Evolutionary conservation across 92 coral and sea anemone genomes (phyloP).

Genomic region (Epizoanthus scotinus): DNA sequence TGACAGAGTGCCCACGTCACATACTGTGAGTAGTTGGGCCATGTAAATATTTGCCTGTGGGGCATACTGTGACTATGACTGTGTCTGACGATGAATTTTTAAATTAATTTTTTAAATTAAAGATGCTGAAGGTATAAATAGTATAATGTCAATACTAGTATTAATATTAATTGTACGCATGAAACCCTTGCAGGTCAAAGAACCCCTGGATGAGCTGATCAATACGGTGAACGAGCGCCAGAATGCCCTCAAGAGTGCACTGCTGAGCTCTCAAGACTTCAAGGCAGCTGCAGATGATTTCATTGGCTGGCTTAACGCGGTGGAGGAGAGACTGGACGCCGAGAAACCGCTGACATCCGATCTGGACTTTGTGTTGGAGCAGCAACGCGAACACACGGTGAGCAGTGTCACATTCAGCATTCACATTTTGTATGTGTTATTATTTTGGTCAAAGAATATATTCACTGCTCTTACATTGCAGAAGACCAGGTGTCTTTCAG

Average conservation of each 20-base stretch:
- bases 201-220: slow-evolving; percentile 74
- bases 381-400: slow-evolving; percentile 90
- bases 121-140: background rate
- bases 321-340: slow-evolving; percentile 78
- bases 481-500: too few species aligned
- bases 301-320: slow-evolving; percentile 76
- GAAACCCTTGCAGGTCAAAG: slow-evolving; percentile 40
- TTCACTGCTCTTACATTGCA: too few species aligned
- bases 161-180: too few species aligned
- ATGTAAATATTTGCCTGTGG: too few species aligned
- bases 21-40: too few species aligned
- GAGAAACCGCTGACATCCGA: slow-evolving; percentile 82
- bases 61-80: too few species aligned
- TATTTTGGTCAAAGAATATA: too few species aligned
- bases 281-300: slow-evolving; percentile 83
- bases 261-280: slow-evolving; percentile 84
- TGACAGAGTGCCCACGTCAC: too few species aligned
- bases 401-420: slow-evolving; percentile 3
- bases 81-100: too few species aligned
- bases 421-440: too few species aligned
- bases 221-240: slow-evolving; percentile 74
- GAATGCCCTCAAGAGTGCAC: slow-evolving; percentile 74
- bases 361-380: slow-evolving; percentile 75
- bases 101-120: too few species aligned
- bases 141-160: too few species aligned